Percentiles rank a stretch among this genome's conserved stretches.
Evolutionary conservation across 2,113 vertebrate species (phyloP).

Genomic region (Donacobius atricapilla): DNA sequence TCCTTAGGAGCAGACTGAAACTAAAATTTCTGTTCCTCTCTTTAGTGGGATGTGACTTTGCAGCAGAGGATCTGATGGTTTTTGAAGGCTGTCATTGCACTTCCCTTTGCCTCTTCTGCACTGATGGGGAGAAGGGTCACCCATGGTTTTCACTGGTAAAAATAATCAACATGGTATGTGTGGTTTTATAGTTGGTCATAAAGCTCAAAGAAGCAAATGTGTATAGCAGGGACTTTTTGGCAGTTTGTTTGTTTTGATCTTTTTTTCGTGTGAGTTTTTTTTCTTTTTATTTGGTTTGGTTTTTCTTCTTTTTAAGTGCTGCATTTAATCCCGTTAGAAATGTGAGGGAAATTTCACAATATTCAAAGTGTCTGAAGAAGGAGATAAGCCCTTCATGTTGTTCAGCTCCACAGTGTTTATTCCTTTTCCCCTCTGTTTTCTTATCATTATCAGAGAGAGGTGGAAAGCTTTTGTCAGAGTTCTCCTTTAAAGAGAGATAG

Average conservation of each 20-base stretch:
- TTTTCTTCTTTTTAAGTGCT: neutral
- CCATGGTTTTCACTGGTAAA: neutral
- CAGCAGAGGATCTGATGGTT: neutral
- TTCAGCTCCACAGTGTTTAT: neutral
- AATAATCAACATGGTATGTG: rapidly evolving
- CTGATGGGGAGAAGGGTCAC: neutral
- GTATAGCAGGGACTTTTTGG: neutral
- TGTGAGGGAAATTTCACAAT: neutral
- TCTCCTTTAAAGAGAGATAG: neutral
- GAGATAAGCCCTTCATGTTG: neutral
- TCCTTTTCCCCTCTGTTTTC: neutral
- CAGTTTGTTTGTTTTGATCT: neutral
- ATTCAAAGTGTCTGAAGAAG: neutral
- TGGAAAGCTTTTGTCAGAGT: slow-evolving; percentile 3
- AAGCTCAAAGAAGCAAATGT: neutral
- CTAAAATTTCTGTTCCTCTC: neutral
- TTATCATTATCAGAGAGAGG: neutral
- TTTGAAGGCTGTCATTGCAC: neutral
- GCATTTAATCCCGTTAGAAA: neutral
- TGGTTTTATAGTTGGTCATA: neutral
- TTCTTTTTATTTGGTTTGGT: neutral
- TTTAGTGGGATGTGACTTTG: neutral
- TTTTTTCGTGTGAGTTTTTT: neutral
- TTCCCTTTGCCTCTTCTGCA: neutral
- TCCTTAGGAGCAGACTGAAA: neutral